Evolutionary conservation across 2,888 invertebrate species (phyloP), one percentile per base, ranked within the genome.

Genomic region (Heliconius ethilla): DNA sequence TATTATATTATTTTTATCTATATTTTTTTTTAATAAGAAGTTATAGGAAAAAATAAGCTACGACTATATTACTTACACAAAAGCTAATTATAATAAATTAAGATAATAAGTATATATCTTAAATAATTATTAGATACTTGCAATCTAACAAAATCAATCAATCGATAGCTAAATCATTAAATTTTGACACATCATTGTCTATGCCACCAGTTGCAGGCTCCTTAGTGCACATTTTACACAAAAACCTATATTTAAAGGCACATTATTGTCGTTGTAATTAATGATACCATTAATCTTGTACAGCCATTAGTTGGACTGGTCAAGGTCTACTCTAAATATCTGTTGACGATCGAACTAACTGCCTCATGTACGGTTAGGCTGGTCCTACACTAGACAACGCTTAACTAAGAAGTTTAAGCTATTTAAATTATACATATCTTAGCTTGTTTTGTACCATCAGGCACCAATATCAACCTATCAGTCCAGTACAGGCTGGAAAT

Each of bases 241-340:
- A 81, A 79, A 81, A 81, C 76, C 72, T 70, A 72, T 81, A 78
- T 75, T 89, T 86, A 86, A 87, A 91, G 88, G 27, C 75, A 73
- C 89, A 89, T 89, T 89, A 91, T 92, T 93, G 93, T 94, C 93
- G 88, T 91, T 87, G 86, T 93, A 93, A 94, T 94, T 93, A 93
- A 91, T 90, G 81, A 89, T 90, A 90, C 89, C 93, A 93, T 94
- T 90, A 93, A 94, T 94, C 94, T 91, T 91, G 81, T 80, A 80
- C 79, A 87, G 89, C 89, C 92, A 92, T 93, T 93, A 93, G 90
- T 84, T 85, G 84, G 87, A 86, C 88, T 87, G 91, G 90, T 90
- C 93, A 92, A 92, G 93, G 93, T 90, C 79, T 80, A 83, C 86
- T 88, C 88, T 91, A 91, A 92, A 89, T 90, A 90, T 89, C 91